Conservation (phyloP, 2,113 vertebrate genomes). For the Riparia riparia region DNA sequence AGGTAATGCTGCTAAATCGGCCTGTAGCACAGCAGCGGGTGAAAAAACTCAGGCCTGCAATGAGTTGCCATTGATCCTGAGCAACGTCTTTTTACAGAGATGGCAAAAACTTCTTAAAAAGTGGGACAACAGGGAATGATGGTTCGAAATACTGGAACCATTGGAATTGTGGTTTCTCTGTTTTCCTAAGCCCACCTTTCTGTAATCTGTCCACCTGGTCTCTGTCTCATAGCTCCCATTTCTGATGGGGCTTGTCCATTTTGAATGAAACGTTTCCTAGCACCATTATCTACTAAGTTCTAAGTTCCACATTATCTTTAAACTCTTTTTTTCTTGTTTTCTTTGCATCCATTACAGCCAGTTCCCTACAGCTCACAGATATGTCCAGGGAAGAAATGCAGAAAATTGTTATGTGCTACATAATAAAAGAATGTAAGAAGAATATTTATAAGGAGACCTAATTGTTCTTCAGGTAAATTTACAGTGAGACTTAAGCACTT, state of each 20-base stretch:
- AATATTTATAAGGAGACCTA: background rate
- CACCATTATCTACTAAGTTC: background rate
- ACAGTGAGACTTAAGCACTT: background rate
- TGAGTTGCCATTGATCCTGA: background rate
- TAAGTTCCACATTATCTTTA: background rate
- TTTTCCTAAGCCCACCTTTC: background rate
- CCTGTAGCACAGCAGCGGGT: no score
- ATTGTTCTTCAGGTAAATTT: background rate
- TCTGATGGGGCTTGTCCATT: fast-evolving
- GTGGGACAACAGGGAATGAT: background rate
- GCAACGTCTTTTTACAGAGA: background rate
- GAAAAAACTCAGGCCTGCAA: background rate
- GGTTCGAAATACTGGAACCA: background rate
- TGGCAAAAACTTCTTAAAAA: background rate
- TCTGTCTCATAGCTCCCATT: background rate
- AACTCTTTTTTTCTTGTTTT: background rate
- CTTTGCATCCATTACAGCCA: background rate
- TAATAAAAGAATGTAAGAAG: background rate
- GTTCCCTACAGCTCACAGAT: background rate
- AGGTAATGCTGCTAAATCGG: no score
- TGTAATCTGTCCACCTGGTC: background rate
- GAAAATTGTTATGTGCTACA: background rate
- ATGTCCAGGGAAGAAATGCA: background rate
- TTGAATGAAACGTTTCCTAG: background rate
- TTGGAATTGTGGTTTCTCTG: background rate